Percentiles rank a stretch among this genome's conserved stretches.
Conservation (phyloP, 2,113 vertebrate genomes). For the Eleginops maclovinus region DNA sequence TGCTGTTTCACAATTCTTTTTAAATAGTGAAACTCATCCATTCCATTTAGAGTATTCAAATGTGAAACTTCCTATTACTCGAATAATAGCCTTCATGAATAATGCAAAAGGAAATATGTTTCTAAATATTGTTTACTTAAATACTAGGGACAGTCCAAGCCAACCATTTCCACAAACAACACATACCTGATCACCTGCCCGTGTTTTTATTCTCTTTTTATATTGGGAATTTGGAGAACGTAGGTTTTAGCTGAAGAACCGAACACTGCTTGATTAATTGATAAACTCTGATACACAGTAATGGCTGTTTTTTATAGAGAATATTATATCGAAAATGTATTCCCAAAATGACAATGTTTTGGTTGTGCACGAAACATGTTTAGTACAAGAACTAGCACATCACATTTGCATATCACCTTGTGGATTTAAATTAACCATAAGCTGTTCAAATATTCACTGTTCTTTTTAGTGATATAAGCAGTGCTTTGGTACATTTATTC, state of each 20-base stretch:
- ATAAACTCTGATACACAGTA: not conserved
- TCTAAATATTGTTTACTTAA: slow-evolving; percentile 58
- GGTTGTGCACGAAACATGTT: slow-evolving; percentile 18
- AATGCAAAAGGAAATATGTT: slow-evolving; percentile 45
- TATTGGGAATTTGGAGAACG: not conserved
- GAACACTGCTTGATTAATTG: not conserved
- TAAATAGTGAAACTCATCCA: slow-evolving; percentile 29
- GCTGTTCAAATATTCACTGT: slow-evolving; percentile 12
- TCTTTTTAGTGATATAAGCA: slow-evolving; percentile 5
- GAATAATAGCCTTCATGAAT: slow-evolving; percentile 54
- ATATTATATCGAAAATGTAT: not conserved
- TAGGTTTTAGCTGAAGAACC: not conserved
- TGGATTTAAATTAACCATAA: slow-evolving; percentile 20
- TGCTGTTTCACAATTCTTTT: slow-evolving; percentile 42
- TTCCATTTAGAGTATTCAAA: slow-evolving; percentile 24
- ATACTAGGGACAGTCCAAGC: slow-evolving; percentile 44
- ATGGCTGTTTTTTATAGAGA: not conserved
- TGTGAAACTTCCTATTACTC: slow-evolving; percentile 28
- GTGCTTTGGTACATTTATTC: slow-evolving; percentile 1
- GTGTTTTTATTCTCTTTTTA: slow-evolving; percentile 15
- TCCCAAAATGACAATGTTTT: slow-evolving; percentile 4
- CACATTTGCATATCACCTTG: slow-evolving; percentile 30
- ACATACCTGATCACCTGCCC: slow-evolving; percentile 8
- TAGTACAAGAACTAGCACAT: slow-evolving; percentile 18
- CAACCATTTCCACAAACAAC: slow-evolving; percentile 35